Conservation (phyloP, 2,113 vertebrate genomes). For the Lucifuga dentata region DNA sequence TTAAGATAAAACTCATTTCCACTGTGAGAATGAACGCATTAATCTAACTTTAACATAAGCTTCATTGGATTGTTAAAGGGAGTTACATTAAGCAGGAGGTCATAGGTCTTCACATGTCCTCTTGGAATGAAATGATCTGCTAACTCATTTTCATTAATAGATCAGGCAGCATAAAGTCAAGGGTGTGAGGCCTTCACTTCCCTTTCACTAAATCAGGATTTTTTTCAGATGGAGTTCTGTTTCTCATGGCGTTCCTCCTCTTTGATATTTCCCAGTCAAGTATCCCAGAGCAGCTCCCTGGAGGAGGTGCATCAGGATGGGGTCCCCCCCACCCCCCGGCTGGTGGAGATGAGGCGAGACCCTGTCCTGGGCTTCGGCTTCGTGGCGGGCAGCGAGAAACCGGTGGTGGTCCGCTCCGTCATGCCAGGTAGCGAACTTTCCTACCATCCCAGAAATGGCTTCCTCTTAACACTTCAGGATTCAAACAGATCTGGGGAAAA, state of each 20-base stretch:
- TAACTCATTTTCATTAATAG: constrained; percentile 33
- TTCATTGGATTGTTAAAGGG: not conserved
- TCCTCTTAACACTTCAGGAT: too few species aligned
- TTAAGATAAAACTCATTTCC: constrained; percentile 18
- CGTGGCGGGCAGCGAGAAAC: constrained; percentile 97
- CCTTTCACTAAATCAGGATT: not conserved
- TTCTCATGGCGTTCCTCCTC: not conserved
- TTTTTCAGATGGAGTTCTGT: not conserved
- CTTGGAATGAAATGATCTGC: constrained; percentile 13
- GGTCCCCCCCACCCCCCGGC: constrained; percentile 89
- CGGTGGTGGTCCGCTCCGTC: constrained; percentile 96
- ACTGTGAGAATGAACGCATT: constrained; percentile 8
- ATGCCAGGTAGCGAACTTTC: too few species aligned
- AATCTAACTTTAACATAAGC: constrained; percentile 31
- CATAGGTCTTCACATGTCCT: not conserved
- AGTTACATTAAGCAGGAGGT: not conserved
- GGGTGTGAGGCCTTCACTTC: not conserved
- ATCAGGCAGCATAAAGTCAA: too few species aligned
- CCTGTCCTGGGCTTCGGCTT: constrained; percentile 97
- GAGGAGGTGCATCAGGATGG: constrained; percentile 93
- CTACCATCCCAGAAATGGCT: too few species aligned
- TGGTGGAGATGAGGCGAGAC: constrained; percentile 96
- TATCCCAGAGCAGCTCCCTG: constrained; percentile 91
- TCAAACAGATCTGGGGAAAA: too few species aligned
- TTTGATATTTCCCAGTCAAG: constrained; percentile 83